Percentiles rank a stretch among this genome's conserved stretches.
Evolutionary conservation across 2,797 vertebrate species (phyloP).

Genomic region (Carcharodon carcharias): DNA sequence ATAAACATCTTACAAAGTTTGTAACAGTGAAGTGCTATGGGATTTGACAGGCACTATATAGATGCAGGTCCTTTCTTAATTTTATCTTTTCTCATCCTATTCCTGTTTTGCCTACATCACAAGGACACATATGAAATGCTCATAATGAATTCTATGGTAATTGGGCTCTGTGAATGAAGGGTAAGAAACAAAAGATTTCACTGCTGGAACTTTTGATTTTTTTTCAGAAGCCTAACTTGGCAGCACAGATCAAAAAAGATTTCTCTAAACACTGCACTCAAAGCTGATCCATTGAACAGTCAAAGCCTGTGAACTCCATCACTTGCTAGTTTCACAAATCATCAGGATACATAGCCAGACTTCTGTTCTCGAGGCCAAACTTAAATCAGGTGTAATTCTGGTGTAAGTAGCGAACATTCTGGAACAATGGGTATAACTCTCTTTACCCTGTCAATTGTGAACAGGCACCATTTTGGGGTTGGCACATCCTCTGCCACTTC

Average conservation of each 20-base stretch:
- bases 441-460: neutral
- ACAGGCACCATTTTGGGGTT: neutral
- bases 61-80: neutral
- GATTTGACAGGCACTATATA: neutral
- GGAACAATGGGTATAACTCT: neutral
- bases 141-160: neutral
- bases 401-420: neutral
- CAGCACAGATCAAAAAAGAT: neutral
- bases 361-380: neutral
- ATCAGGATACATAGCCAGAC: neutral
- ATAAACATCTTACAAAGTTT: too few species aligned
- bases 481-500: neutral
- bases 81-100: neutral
- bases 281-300: neutral
- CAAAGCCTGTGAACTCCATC: neutral
- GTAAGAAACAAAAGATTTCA: neutral
- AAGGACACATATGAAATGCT: neutral
- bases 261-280: neutral
- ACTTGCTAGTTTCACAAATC: neutral
- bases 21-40: neutral
- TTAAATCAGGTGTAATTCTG: neutral
- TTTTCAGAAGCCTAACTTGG: neutral
- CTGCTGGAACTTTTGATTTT: neutral
- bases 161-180: neutral
- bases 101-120: neutral